Base-by-base conservation (phyloP, 2,113 vertebrate species). In the Megaleporinus macrocephalus region DNA sequence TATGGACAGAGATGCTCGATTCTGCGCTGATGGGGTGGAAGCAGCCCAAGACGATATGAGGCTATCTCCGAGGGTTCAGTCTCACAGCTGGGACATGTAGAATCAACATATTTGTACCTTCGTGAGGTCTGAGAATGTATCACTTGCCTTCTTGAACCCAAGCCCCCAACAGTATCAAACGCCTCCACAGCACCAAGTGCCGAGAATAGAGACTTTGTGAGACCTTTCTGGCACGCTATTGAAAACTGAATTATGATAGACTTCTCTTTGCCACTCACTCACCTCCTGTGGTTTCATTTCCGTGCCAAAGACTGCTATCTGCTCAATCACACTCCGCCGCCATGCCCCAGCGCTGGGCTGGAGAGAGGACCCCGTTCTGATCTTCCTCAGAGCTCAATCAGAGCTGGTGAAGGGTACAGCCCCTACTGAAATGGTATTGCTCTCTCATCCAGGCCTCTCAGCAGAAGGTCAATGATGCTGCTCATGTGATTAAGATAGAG, bases 381-480 rank as follows among this genome's bases (percentile, higher is more conserved):
- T 69, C 61, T 74, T 62, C 73, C 36, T 22, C 26, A 4, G 70
- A 77, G 55, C 65, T 74, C 73, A 79, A 79, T 79, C 79, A 82
- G 57, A 72, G 57, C 49, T 59, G 27, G 49, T 59, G 73, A 76
- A 68, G 10, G 53, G 36, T 61, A 76, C 44, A 80, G 63, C 49
- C 47, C 78, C 65, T 57, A 4, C 62, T 85, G 79, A 80, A 80
- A 83, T 73, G 76, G 73, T 80, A 83, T 72, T 73, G 73, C 72
- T 85, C 15, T 78, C 79, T 83, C 73, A 57, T 68, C 77, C 76
- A 72, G 57, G 62, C 78, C 72, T 79, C 65, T 82, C 44, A 55
- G 65, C 66, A 62, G 77, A 83, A 83, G 81, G 81, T 86, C 81
- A 86, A 83, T 77, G 77, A 79, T 79, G 72, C 61, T 79, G 72